Conservation (phyloP, 2,888 invertebrate species). For the Smittia aterrima region DNA sequence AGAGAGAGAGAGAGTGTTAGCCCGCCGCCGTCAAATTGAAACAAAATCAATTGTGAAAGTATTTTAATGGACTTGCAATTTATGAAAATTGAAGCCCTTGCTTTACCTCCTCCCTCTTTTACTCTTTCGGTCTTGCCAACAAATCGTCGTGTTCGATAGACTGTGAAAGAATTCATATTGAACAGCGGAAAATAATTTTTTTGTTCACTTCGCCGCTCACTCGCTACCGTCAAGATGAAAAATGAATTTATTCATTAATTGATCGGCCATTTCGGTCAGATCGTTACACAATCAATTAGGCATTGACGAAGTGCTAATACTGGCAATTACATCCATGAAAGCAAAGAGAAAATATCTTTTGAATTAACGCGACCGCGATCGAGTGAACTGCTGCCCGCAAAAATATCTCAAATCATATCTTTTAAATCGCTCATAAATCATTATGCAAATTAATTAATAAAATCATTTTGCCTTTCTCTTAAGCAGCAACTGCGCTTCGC, state of each 20-base stretch:
- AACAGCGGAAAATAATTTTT: not conserved
- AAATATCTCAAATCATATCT: not conserved
- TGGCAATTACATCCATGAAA: constrained; percentile 1
- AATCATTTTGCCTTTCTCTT: constrained; percentile 1
- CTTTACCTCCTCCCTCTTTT: too few species aligned
- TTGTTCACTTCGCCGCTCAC: not conserved
- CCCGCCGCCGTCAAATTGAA: constrained; percentile 14
- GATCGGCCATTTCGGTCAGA: constrained; percentile 7
- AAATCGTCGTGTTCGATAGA: not conserved
- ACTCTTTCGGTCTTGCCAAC: not conserved
- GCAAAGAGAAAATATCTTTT: not conserved
- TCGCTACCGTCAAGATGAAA: not conserved
- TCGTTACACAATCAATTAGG: constrained; percentile 37
- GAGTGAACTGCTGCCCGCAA: not conserved
- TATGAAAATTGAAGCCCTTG: constrained; percentile 18
- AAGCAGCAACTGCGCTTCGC: not conserved
- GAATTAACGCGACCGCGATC: not conserved
- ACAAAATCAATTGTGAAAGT: constrained; percentile 8
- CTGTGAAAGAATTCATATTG: not conserved
- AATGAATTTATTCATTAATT: not conserved
- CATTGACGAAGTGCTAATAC: constrained; percentile 26
- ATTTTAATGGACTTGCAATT: constrained; percentile 1
- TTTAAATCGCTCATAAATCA: constrained; percentile 25
- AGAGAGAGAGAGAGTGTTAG: too few species aligned
- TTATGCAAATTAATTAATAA: constrained; percentile 39